phyloP scores from a whole-genome alignment of 1,140 invertebrate species.

The Danaus melanippus region DNA sequence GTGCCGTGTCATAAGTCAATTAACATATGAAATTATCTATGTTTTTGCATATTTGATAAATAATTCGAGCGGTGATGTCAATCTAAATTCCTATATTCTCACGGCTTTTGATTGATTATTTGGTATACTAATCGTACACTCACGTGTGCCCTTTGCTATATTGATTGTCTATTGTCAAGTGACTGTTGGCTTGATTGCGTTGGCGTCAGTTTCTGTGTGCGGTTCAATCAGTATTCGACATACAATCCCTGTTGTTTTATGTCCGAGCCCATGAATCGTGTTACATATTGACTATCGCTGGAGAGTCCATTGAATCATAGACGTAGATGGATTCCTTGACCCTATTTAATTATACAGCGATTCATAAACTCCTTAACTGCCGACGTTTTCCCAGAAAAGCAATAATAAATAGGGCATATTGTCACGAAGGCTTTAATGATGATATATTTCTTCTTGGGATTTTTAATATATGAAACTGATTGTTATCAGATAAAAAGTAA shows the following conservation, averaged over 20 bases:
- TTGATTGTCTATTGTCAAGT: too few species aligned
- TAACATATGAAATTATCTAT: slow-evolving; percentile 36
- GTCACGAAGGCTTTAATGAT: too few species aligned
- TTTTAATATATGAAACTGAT: background rate
- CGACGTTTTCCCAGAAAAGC: too few species aligned
- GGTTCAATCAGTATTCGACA: slow-evolving; percentile 51
- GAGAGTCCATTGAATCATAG: slow-evolving; percentile 53
- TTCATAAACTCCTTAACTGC: background rate
- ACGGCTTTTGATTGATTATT: slow-evolving; percentile 14
- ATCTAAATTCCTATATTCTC: slow-evolving; percentile 11
- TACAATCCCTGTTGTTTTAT: slow-evolving; percentile 35
- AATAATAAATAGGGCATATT: too few species aligned
- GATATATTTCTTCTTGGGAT: too few species aligned
- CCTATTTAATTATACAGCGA: slow-evolving; percentile 40
- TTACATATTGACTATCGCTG: slow-evolving; percentile 46
- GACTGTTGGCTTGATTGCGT: slow-evolving; percentile 5
- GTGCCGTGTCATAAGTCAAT: slow-evolving; percentile 42
- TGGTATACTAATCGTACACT: slow-evolving; percentile 1
- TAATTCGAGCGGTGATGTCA: slow-evolving; percentile 26
- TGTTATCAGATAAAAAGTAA: background rate
- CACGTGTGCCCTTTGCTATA: too few species aligned
- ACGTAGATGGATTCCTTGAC: slow-evolving; percentile 61
- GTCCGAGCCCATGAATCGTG: slow-evolving; percentile 40
- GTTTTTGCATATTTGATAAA: slow-evolving; percentile 11
- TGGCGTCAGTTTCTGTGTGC: slow-evolving; percentile 29